These are phyloP conservation scores for Acanthaster planci DNA, from an alignment of 35 echinoderm and acorn worm species.

Conservation along the genomic window DNA sequence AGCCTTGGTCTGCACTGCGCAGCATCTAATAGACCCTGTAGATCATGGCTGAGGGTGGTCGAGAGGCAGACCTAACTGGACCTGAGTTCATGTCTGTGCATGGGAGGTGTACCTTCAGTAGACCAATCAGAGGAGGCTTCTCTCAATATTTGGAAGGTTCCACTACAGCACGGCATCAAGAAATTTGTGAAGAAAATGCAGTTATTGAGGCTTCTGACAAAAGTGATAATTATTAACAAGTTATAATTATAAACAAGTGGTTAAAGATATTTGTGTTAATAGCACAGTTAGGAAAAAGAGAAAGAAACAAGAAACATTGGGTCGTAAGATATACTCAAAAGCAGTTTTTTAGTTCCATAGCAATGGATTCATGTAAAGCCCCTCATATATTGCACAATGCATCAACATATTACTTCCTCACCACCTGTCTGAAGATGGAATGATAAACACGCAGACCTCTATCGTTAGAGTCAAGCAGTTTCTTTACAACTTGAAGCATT, in stretches of 20 bases:
- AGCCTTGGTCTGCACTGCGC: too few relatives aligned
- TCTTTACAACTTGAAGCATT: neutral
- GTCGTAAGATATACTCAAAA: too few relatives aligned
- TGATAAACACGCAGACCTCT: neutral
- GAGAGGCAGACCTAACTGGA: neutral
- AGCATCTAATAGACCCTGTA: neutral
- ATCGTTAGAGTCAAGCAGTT: neutral
- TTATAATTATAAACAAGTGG: neutral
- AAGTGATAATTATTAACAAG: too few relatives aligned
- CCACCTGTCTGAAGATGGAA: neutral
- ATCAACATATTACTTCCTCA: neutral
- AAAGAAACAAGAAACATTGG: too few relatives aligned
- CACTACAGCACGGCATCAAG: neutral
- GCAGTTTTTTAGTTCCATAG: too few relatives aligned
- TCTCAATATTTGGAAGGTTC: neutral
- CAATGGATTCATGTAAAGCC: too few relatives aligned
- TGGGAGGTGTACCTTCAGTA: neutral
- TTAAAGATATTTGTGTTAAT: neutral
- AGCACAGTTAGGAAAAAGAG: too few relatives aligned
- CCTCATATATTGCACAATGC: neutral
- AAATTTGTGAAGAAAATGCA: neutral
- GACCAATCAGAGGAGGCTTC: neutral
- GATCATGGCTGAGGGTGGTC: neutral
- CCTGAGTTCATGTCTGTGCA: neutral
- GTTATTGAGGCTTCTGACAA: neutral